phyloP scores from a whole-genome alignment of 2,797 vertebrate species.

The Gallirallus australis region DNA sequence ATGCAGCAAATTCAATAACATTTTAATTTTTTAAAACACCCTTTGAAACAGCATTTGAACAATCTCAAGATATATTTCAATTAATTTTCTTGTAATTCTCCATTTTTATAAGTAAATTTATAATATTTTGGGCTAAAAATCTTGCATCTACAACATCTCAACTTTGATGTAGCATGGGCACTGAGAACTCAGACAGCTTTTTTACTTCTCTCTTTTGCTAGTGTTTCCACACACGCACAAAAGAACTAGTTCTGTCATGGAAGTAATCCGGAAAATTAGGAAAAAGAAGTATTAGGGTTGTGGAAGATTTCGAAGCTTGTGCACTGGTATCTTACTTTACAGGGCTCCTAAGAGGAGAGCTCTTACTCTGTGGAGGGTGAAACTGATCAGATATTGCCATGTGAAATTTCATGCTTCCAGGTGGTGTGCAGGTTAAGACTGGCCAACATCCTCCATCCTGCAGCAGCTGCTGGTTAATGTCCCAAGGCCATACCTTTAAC shows the following conservation, averaged over 20 bases:
- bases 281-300: neutral
- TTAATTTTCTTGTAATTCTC: neutral
- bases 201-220: neutral
- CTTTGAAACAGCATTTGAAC: neutral
- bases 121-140: neutral
- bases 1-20: neutral
- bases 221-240: neutral
- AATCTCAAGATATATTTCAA: neutral
- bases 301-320: neutral
- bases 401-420: neutral
- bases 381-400: accelerated
- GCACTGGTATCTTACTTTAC: neutral
- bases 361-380: neutral
- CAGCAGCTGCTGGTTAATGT: neutral
- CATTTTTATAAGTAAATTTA: neutral
- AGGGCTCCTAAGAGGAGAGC: neutral
- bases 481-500: neutral
- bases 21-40: neutral
- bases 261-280: neutral
- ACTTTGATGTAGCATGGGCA: neutral
- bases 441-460: neutral
- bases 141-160: neutral
- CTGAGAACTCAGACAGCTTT: neutral
- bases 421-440: neutral
- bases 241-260: accelerated